A percentile compares a stretch with the other conserved stretches of the same genome.
phyloP scores from a whole-genome alignment of 2,113 vertebrate genomes.

The Engystomops pustulosus region DNA sequence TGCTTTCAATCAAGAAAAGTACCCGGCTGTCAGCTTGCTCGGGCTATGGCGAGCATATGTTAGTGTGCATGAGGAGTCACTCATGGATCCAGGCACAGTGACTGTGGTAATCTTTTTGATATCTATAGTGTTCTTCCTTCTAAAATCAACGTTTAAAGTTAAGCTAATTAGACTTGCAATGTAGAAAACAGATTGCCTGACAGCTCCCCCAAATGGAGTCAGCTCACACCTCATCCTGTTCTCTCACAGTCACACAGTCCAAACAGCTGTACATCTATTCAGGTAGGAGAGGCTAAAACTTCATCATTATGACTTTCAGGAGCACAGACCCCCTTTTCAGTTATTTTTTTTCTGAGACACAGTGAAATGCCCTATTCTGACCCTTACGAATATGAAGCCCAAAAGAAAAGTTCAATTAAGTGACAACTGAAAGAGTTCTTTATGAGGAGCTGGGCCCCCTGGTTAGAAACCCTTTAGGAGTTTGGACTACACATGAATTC shows the following conservation, averaged over 20 bases:
- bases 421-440: constrained; percentile 47
- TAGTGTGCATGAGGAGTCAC: too few relatives aligned
- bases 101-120: too few relatives aligned
- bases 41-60: too few relatives aligned
- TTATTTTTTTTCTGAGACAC: constrained; percentile 4
- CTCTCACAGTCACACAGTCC: not conserved
- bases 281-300: constrained; percentile 35
- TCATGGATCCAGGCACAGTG: too few relatives aligned
- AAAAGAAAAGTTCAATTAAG: constrained; percentile 45
- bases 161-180: not conserved
- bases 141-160: too few relatives aligned
- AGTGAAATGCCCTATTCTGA: constrained; percentile 54
- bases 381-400: not conserved
- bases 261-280: not conserved
- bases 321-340: constrained; percentile 38
- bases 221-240: constrained; percentile 20
- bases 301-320: constrained; percentile 56
- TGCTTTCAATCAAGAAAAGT: too few relatives aligned
- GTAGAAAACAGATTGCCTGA: not conserved
- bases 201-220: not conserved
- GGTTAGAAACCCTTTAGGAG: constrained; percentile 7
- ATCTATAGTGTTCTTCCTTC: too few relatives aligned
- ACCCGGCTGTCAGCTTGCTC: too few relatives aligned
- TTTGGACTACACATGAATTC: not conserved
- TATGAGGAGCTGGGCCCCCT: constrained; percentile 21